Conservation (phyloP, 2,113 vertebrate species). For the Gracilinanus agilis region DNA sequence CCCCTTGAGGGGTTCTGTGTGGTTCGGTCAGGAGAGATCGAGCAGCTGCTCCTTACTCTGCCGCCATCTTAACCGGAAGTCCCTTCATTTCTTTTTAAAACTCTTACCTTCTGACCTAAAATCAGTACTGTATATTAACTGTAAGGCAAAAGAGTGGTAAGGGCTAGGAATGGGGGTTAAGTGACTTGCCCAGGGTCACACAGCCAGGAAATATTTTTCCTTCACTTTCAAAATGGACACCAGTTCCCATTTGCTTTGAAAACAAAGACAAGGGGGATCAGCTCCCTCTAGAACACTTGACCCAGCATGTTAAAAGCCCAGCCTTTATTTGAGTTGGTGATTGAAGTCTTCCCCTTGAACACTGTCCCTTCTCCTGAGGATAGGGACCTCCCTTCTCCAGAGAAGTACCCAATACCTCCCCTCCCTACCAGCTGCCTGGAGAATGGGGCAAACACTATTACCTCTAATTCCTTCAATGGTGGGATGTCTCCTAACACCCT, state of each 20-base stretch:
- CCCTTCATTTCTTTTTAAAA: too few relatives aligned
- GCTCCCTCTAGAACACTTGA: conserved; percentile 18
- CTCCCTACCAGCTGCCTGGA: conserved; percentile 78
- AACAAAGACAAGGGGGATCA: conserved; percentile 55
- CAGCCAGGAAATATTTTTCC: too few relatives aligned
- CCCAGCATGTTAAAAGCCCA: conserved; percentile 61
- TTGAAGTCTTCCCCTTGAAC: conserved; percentile 71
- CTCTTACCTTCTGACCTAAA: too few relatives aligned
- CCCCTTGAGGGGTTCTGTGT: too few relatives aligned
- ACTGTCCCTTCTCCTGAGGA: conserved; percentile 68
- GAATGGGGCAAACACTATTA: conserved; percentile 73
- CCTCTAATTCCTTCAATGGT: conserved; percentile 78
- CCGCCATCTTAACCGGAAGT: too few relatives aligned
- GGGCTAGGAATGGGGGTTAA: too few relatives aligned
- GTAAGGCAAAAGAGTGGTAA: too few relatives aligned
- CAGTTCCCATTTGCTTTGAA: not conserved
- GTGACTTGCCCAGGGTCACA: too few relatives aligned
- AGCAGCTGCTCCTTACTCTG: too few relatives aligned
- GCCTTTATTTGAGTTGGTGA: conserved; percentile 71
- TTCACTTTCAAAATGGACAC: not conserved
- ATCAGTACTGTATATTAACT: too few relatives aligned
- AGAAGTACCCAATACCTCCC: conserved; percentile 66
- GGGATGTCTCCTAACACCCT: conserved; percentile 73
- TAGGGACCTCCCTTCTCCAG: conserved; percentile 62
- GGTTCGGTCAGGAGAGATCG: too few relatives aligned